These are phyloP conservation scores for Pipra filicauda DNA, from an alignment of 2,113 vertebrate genomes.

Conservation along the genomic window DNA sequence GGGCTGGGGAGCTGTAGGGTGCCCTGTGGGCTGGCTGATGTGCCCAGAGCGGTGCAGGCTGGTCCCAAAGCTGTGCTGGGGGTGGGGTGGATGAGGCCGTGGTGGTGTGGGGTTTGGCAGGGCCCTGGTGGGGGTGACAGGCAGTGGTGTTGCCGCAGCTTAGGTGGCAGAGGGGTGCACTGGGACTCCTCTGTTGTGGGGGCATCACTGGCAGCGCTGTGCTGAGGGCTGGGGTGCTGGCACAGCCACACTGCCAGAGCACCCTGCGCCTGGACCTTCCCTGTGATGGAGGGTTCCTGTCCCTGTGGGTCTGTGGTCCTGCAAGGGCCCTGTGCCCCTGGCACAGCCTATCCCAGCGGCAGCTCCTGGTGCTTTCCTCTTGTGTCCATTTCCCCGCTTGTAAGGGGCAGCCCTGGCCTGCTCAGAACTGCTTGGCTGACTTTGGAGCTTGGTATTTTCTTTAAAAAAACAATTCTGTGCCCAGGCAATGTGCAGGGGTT, in stretches of 20 bases:
- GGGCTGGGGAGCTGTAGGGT: not conserved
- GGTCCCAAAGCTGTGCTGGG: not conserved
- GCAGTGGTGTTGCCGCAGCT: not conserved
- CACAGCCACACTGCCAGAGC: accelerated
- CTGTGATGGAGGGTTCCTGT: not conserved
- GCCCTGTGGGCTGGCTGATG: not conserved
- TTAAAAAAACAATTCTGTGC: not conserved
- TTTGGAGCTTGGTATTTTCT: not conserved
- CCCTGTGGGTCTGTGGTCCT: accelerated
- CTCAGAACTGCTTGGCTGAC: not conserved
- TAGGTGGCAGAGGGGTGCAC: not conserved
- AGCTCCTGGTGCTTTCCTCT: not conserved
- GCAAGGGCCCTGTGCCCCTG: not conserved
- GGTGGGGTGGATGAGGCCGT: not conserved
- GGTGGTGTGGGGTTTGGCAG: not conserved
- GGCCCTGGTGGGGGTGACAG: not conserved
- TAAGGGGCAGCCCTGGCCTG: not conserved
- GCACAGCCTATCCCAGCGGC: not conserved
- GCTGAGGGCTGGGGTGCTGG: not conserved
- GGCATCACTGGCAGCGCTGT: not conserved
- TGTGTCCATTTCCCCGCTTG: not conserved
- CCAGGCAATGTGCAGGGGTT: accelerated
- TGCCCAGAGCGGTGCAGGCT: not conserved
- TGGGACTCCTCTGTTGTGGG: accelerated
- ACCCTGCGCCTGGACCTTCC: not conserved